A percentile compares a stretch with the other conserved stretches of the same genome.
Conservation (phyloP, 2,113 vertebrate species). For the Crypturellus undulatus region DNA sequence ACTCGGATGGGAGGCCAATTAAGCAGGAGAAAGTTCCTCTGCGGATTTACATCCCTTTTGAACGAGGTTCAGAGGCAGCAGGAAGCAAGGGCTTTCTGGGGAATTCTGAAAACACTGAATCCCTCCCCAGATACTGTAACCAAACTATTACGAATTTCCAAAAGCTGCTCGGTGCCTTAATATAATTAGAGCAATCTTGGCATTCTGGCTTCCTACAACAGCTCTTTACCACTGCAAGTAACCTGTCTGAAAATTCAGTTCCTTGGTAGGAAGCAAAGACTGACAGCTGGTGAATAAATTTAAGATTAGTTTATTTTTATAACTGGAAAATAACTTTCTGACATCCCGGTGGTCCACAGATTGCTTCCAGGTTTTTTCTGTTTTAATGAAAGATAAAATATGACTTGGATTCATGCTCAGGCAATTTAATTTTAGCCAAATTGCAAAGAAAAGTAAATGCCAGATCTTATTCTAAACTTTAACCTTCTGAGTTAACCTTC, state of each 20-base stretch:
- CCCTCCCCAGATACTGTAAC: conserved; percentile 14
- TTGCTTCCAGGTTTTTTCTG: conserved; percentile 56
- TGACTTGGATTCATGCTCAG: conserved; percentile 8
- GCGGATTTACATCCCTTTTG: not conserved
- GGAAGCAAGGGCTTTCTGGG: not conserved
- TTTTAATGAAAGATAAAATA: conserved; percentile 65
- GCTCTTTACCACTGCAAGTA: not conserved
- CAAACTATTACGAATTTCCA: conserved; percentile 31
- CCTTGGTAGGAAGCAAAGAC: conserved; percentile 23
- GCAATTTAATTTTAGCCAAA: conserved; percentile 43
- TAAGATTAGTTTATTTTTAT: conserved; percentile 55
- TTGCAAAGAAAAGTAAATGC: conserved; percentile 23
- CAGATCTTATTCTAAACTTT: conserved; percentile 49
- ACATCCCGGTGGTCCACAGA: conserved; percentile 51
- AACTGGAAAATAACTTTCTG: conserved; percentile 63
- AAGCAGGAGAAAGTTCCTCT: not conserved
- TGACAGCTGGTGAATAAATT: conserved; percentile 65
- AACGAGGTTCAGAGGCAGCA: not conserved
- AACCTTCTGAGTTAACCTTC: conserved; percentile 54
- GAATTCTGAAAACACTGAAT: conserved; percentile 13
- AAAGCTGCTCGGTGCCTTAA: not conserved
- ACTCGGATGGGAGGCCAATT: not conserved
- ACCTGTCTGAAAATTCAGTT: conserved; percentile 34
- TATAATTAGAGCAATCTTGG: conserved; percentile 31
- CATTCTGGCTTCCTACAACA: not conserved